These are phyloP conservation scores for Poeciliopsis paucimaculata DNA, from an alignment of 2,797 vertebrate species.

Conservation along the genomic window DNA sequence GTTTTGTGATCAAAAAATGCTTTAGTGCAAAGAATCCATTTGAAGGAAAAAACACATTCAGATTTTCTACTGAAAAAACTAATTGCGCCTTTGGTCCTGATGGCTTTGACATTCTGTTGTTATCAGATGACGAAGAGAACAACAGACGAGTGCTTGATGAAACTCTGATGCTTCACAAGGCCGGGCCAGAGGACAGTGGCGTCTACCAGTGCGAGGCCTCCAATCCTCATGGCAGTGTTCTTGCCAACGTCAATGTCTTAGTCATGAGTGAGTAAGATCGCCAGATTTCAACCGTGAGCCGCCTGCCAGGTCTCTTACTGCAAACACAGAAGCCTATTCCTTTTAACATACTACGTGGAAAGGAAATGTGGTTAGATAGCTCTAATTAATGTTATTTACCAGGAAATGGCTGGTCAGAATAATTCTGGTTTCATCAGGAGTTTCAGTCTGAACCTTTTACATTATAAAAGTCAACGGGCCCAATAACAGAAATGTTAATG, in stretches of 20 bases:
- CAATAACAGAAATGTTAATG: not conserved
- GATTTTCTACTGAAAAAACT: not conserved
- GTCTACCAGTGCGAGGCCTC: conserved; percentile 93
- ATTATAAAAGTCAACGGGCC: not conserved
- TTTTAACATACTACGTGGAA: not conserved
- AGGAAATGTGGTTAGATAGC: not conserved
- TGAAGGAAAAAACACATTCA: too few species aligned
- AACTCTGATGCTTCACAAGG: conserved; percentile 74
- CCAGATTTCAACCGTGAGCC: not conserved
- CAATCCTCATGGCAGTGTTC: conserved; percentile 88
- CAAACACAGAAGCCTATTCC: not conserved
- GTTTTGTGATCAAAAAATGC: not conserved
- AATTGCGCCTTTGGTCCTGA: not conserved
- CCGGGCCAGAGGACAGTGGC: conserved; percentile 83
- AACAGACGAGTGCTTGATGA: conserved; percentile 69
- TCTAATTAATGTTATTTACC: not conserved
- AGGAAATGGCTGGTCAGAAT: not conserved
- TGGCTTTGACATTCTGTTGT: conserved; percentile 7
- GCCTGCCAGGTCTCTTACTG: not conserved
- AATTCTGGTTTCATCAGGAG: not conserved
- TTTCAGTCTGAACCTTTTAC: not conserved
- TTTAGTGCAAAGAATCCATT: not conserved
- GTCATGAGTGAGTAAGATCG: conserved; percentile 85
- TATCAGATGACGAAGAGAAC: conserved; percentile 62
- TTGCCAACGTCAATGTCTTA: conserved; percentile 89